Conservation (phyloP, 1,140 invertebrate species). For the Agrypnia vestita region DNA sequence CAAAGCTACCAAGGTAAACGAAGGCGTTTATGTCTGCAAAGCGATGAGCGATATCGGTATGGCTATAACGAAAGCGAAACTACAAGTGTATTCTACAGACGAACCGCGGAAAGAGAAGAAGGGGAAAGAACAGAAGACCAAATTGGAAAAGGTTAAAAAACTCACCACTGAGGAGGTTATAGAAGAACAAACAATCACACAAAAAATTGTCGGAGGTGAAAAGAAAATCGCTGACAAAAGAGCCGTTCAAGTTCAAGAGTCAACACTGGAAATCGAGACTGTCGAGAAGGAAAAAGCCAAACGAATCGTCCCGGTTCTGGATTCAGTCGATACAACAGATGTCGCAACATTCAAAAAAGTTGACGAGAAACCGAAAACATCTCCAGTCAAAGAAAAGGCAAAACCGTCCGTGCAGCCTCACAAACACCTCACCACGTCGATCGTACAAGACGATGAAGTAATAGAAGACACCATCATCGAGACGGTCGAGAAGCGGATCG, state of each 20-base stretch:
- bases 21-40: conserved; percentile 91
- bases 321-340: conserved; percentile 76
- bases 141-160: conserved; percentile 67
- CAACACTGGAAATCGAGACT: conserved; percentile 61
- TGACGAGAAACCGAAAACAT: conserved; percentile 71
- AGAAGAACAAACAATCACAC: conserved; percentile 62
- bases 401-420: conserved; percentile 72
- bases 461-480: conserved; percentile 74
- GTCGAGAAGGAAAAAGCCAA: conserved; percentile 70
- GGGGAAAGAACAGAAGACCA: conserved; percentile 67
- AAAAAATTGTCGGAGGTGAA: conserved; percentile 59
- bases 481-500: conserved; percentile 74
- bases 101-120: conserved; percentile 61
- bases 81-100: conserved; percentile 75
- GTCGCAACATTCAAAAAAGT: conserved; percentile 77
- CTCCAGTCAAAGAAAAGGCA: conserved; percentile 69
- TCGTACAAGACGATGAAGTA: conserved; percentile 74
- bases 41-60: conserved; percentile 87
- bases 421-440: conserved; percentile 75
- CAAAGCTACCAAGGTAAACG: conserved; percentile 79
- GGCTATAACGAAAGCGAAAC: conserved; percentile 84
- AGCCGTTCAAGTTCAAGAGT: conserved; percentile 63
- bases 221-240: conserved; percentile 56
- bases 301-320: conserved; percentile 73
- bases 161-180: conserved; percentile 54